Evolutionary conservation across 2,888 invertebrate species (phyloP).

Genomic region (Isoperla grammatica): DNA sequence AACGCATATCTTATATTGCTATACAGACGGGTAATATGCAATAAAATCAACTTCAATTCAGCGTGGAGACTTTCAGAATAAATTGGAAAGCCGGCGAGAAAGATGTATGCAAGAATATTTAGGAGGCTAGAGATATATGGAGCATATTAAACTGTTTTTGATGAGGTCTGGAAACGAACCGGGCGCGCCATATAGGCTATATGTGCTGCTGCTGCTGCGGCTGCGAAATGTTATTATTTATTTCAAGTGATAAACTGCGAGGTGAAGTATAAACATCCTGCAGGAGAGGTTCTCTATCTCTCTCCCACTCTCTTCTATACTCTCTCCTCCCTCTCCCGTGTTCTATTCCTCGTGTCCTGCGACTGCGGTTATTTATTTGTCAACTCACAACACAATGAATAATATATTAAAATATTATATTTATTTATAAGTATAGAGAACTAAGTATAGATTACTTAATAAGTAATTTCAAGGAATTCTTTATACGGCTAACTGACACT

Average conservation of each 20-base stretch:
- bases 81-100: constrained; percentile 21
- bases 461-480: too few relatives aligned
- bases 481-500: too few relatives aligned
- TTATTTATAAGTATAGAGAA: too few relatives aligned
- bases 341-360: neutral
- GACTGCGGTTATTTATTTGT: too few relatives aligned
- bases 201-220: neutral
- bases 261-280: neutral
- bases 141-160: constrained; percentile 5
- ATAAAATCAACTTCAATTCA: too few relatives aligned
- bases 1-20: too few relatives aligned
- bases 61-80: constrained; percentile 19
- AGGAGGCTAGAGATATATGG: neutral
- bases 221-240: neutral
- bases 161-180: constrained; percentile 7
- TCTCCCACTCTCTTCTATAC: neutral
- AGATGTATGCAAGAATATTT: constrained; percentile 3
- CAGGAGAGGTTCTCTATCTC: neutral
- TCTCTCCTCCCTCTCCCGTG: neutral
- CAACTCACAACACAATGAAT: too few relatives aligned
- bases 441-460: too few relatives aligned
- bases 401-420: too few relatives aligned
- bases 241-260: neutral
- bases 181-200: neutral
- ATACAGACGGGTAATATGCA: too few relatives aligned